phyloP scores from a whole-genome alignment of 2,888 invertebrate species.

The Gari tellinella region DNA sequence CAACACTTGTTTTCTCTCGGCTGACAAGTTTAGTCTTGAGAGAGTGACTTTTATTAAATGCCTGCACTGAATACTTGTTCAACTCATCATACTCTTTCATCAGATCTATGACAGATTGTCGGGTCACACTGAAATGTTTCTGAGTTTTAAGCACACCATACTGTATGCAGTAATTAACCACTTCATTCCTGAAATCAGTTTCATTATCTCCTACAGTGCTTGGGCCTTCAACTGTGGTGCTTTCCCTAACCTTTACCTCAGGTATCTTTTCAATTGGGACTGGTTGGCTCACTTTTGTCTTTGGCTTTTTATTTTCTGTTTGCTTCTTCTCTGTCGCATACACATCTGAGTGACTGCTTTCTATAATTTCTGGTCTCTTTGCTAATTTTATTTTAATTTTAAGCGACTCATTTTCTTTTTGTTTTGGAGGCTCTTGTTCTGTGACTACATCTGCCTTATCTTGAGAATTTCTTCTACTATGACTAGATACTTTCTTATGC shows the following conservation, averaged over 20 bases:
- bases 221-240: neutral
- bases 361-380: constrained; percentile 13
- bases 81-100: constrained; percentile 57
- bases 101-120: constrained; percentile 53
- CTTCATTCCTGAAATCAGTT: constrained; percentile 32
- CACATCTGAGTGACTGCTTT: neutral
- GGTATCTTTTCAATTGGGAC: neutral
- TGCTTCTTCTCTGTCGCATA: neutral
- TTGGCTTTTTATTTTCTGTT: neutral
- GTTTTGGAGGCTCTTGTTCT: neutral
- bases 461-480: too few relatives aligned
- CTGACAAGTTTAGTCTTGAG: constrained; percentile 45
- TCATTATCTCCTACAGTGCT: constrained; percentile 20
- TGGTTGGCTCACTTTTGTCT: neutral
- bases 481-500: neutral
- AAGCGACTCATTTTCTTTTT: constrained; percentile 35
- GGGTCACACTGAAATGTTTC: constrained; percentile 43
- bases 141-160: constrained; percentile 55
- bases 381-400: constrained; percentile 48
- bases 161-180: constrained; percentile 48
- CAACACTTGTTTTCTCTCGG: constrained; percentile 57
- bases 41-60: constrained; percentile 24
- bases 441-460: neutral
- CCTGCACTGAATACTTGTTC: constrained; percentile 30
- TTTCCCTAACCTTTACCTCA: neutral